These are phyloP conservation scores for Danio choprae DNA, from an alignment of 2,797 vertebrate species.

Conservation along the genomic window DNA sequence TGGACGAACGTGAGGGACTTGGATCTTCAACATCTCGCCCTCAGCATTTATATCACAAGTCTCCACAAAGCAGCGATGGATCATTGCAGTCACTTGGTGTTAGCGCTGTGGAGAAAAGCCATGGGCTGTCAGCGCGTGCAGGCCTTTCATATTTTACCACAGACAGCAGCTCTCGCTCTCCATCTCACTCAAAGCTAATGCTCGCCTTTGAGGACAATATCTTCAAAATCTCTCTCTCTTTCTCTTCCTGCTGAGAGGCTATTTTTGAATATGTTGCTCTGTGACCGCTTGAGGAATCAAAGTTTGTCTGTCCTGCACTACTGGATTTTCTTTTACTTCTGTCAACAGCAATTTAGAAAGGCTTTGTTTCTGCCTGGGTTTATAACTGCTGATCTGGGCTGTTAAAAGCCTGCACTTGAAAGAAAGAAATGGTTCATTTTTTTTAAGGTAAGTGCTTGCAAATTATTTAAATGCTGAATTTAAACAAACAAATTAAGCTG, in stretches of 20 bases:
- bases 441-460: too few relatives aligned
- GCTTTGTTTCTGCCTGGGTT: constrained; percentile 57
- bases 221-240: constrained; percentile 77
- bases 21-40: constrained; percentile 84
- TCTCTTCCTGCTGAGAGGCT: constrained; percentile 79
- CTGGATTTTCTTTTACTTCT: constrained; percentile 66
- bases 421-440: too few relatives aligned
- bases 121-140: constrained; percentile 82
- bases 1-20: constrained; percentile 67
- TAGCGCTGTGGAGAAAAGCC: constrained; percentile 83
- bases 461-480: too few relatives aligned
- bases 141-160: constrained; percentile 83
- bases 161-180: constrained; percentile 74
- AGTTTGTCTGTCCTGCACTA: constrained; percentile 56
- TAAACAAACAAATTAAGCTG: too few relatives aligned
- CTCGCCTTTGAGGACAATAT: constrained; percentile 84
- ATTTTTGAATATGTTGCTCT: constrained; percentile 80
- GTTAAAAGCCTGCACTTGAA: constrained; percentile 18
- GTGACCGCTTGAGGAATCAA: constrained; percentile 68
- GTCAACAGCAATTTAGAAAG: constrained; percentile 65
- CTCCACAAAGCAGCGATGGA: constrained; percentile 82
- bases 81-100: constrained; percentile 82
- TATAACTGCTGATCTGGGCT: constrained; percentile 53
- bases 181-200: constrained; percentile 78
- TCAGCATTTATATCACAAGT: constrained; percentile 85